Conservation (phyloP, 1,140 invertebrate species). For the Scaptomyza hsui region DNA sequence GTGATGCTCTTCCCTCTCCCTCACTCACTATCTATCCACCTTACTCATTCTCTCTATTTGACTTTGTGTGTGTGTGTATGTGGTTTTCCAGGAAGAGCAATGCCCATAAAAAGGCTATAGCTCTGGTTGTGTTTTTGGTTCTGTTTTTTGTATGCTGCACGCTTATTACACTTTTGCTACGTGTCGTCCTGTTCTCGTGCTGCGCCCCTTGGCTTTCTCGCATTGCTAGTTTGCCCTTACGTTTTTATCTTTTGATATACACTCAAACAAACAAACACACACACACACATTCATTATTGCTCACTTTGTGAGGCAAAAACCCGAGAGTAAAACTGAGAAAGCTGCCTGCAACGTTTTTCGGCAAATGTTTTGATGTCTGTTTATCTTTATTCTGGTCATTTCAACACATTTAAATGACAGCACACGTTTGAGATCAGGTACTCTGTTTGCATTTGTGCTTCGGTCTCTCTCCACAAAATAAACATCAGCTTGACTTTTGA, state of each 20-base stretch:
- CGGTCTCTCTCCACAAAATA: constrained; percentile 1
- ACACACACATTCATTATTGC: constrained; percentile 56
- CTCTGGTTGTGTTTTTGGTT: constrained; percentile 20
- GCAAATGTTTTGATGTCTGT: constrained; percentile 53
- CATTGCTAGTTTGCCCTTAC: constrained; percentile 68
- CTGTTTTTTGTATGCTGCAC: constrained; percentile 69
- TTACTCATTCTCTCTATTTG: neutral
- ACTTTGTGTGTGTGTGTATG: constrained; percentile 15
- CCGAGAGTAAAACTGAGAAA: constrained; percentile 49
- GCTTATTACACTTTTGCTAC: constrained; percentile 80
- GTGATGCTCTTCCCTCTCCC: constrained; percentile 58
- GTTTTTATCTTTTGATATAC: constrained; percentile 81
- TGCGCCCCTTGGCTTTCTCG: constrained; percentile 1
- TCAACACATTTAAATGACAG: constrained; percentile 75
- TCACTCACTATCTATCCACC: neutral
- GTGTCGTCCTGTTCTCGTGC: constrained; percentile 54
- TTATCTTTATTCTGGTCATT: constrained; percentile 70
- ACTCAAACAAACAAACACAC: constrained; percentile 64
- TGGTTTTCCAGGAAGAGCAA: constrained; percentile 39
- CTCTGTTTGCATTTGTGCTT: constrained; percentile 15
- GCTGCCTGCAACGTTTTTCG: constrained; percentile 50
- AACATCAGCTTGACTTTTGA: constrained; percentile 28
- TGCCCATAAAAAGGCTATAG: constrained; percentile 43
- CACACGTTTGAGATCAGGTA: constrained; percentile 14
- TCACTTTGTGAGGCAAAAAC: constrained; percentile 65